Percentiles rank a stretch among this genome's conserved stretches.
Evolutionary conservation across 2,888 invertebrate genomes (phyloP).

Genomic region (Dichetophora obliterata): DNA sequence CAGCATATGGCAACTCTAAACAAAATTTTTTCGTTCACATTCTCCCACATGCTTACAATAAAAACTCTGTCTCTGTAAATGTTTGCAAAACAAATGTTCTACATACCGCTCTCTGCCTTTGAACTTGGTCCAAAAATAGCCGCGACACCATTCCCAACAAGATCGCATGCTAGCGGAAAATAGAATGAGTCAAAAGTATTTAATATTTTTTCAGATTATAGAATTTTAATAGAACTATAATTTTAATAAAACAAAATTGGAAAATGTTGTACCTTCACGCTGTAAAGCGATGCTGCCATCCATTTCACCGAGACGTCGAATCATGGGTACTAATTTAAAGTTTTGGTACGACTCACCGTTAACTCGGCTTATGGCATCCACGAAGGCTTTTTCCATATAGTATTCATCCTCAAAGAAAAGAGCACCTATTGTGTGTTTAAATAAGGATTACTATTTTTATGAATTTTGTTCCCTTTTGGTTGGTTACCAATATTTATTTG

Average conservation of each 20-base stretch:
- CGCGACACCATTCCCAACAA: conserved; percentile 76
- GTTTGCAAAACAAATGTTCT: not conserved
- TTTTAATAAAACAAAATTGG: not conserved
- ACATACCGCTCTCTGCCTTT: conserved; percentile 65
- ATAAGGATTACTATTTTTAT: not conserved
- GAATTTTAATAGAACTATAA: not conserved
- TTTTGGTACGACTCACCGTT: conserved; percentile 57
- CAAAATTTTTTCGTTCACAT: not conserved
- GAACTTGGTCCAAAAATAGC: conserved; percentile 80
- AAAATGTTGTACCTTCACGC: conserved; percentile 58
- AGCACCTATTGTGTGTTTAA: conserved; percentile 57
- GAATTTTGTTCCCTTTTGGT: not conserved
- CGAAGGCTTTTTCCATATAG: conserved; percentile 74
- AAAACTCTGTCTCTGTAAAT: not conserved
- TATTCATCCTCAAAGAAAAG: conserved; percentile 72
- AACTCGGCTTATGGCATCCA: conserved; percentile 70
- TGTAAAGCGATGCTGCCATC: conserved; percentile 62
- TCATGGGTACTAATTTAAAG: conserved; percentile 63
- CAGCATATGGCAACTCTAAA: not conserved
- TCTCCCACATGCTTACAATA: not conserved
- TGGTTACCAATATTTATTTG: conserved; percentile 60
- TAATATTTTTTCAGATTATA: not conserved
- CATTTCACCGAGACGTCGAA: conserved; percentile 56
- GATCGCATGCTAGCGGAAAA: conserved; percentile 74
- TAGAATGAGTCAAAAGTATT: not conserved